phyloP scores from a whole-genome alignment of 2,888 invertebrate genomes.

The Apotomis capreana region DNA sequence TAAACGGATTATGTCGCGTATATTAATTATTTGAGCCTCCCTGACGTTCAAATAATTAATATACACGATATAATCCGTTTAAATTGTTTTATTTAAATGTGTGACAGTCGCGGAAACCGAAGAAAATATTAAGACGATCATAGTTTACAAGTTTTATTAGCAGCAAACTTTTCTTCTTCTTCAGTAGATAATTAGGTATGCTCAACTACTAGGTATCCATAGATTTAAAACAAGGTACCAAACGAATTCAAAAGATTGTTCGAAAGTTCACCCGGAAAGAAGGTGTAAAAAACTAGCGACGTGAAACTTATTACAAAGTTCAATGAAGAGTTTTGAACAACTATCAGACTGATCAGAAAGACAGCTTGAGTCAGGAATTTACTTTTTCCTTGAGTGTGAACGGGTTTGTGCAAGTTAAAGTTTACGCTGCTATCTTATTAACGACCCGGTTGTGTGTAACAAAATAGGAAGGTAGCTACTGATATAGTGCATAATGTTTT shows the following conservation, averaged over 20 bases:
- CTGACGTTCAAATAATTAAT: too few species aligned
- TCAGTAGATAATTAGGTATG: background rate
- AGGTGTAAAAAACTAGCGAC: conserved; percentile 18
- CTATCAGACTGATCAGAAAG: conserved; percentile 28
- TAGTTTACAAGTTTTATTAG: background rate
- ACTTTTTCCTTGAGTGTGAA: conserved; percentile 5
- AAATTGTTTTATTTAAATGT: too few species aligned
- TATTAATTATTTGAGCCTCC: too few species aligned
- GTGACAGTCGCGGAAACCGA: too few species aligned
- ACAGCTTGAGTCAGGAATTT: conserved; percentile 1
- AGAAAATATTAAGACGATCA: too few species aligned
- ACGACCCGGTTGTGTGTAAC: too few species aligned
- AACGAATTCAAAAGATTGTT: conserved; percentile 10
- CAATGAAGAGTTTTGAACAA: conserved; percentile 33
- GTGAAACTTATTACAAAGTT: conserved; percentile 32
- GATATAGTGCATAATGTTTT: too few species aligned
- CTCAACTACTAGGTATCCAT: background rate
- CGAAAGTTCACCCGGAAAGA: conserved; percentile 24
- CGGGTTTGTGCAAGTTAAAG: background rate
- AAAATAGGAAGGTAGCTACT: too few species aligned
- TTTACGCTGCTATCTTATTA: too few species aligned
- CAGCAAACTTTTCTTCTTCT: background rate
- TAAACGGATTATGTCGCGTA: too few species aligned
- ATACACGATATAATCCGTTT: too few species aligned
- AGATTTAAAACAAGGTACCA: conserved; percentile 4